Base-by-base conservation (phyloP, 2,113 vertebrate species). In the Daubentonia madagascariensis region DNA sequence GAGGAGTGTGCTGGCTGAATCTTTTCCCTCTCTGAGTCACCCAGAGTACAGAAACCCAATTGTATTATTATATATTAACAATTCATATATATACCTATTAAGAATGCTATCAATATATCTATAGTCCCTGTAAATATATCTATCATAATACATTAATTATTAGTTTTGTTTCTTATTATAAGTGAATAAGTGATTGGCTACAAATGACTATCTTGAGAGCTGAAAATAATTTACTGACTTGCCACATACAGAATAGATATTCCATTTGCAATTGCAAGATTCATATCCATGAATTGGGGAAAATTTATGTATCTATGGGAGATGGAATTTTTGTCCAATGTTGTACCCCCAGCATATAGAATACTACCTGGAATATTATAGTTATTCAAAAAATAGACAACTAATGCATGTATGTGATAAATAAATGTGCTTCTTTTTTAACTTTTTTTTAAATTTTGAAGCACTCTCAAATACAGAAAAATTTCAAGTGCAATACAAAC, bases 11-110 rank as follows among this genome's bases (percentile, higher is more conserved):
- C 96, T 89, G 96, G 96, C 67, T 98, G 97, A 95, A 94, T 97
- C 97, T 95, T 84, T 96, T 97, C 93, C 97, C 97, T 68, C 96
- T 98, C 91, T 98, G 98, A 98, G 98, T 98, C 98, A 98, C 97
- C 97, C 97, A 84, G 97, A 97, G 96, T 97, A 96, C 97, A 97
- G 98, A 97, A 94, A 97, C 97, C n/a, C 45, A 25, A 70, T 25
- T 52, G 4, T 68, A 14, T 67, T 48, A 84, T 48, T 85, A 17
- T 37, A 6, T 40, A 40, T 8, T 30, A 70, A 48, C 13, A 68
- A 25, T 22, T 28, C 22, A 52, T 8, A n/a, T 48, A n/a, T 4
- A 76, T 50, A 18, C n/a, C 11, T 52, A 40, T 40, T 35, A 81
- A 57, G 12, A 57, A 25, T 11, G 14, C 50, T 16, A 8, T 80